phyloP scores from a whole-genome alignment of 1,140 invertebrate species.

The Halyomorpha halys region DNA sequence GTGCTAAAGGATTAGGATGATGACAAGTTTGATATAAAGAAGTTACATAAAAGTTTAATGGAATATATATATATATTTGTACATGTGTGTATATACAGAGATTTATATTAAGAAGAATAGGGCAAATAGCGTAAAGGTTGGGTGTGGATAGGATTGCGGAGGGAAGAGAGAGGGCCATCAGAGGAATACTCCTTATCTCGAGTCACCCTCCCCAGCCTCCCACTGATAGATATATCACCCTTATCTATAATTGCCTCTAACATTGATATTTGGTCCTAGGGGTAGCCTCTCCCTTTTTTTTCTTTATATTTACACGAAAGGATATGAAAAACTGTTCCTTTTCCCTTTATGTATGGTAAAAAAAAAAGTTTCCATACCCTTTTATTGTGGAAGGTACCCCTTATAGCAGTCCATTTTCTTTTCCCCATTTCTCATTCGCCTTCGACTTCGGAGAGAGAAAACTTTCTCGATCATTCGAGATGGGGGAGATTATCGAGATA shows the following conservation, averaged over 20 bases:
- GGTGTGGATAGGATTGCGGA: neutral
- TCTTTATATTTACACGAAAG: slow-evolving; percentile 7
- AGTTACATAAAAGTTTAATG: no score
- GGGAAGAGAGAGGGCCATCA: neutral
- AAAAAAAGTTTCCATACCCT: no score
- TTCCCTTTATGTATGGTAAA: neutral
- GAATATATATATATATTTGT: neutral
- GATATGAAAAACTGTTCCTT: slow-evolving; percentile 9
- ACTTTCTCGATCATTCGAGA: no score
- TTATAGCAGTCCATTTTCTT: no score
- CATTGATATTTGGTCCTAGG: neutral
- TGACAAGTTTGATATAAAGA: no score
- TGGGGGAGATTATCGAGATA: no score
- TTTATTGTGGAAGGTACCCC: no score
- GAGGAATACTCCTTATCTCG: neutral
- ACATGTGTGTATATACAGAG: neutral
- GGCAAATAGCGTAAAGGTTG: neutral
- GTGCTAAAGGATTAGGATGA: no score
- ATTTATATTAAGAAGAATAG: neutral
- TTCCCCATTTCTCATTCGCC: no score
- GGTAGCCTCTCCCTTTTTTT: neutral
- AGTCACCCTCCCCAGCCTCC: neutral
- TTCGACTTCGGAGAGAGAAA: no score
- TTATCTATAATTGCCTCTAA: slow-evolving; percentile 10
- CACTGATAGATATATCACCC: slow-evolving; percentile 6